phyloP scores from a whole-genome alignment of 1,140 invertebrate species.

The Lordiphosa mommai region DNA sequence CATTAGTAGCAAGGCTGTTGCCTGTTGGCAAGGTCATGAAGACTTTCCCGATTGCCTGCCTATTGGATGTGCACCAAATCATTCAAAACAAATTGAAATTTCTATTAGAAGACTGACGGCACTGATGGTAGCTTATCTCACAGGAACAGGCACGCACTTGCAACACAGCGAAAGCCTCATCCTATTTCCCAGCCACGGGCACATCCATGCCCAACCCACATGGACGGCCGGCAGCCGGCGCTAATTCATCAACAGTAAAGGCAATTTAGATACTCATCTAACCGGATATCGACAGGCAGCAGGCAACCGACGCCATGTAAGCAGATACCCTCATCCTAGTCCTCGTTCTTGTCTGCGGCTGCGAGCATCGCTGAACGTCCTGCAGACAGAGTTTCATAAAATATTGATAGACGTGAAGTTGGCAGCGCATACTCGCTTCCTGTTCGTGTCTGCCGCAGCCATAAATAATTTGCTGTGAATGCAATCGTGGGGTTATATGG shows the following conservation, averaged over 20 bases:
- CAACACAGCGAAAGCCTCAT: not conserved
- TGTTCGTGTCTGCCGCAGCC: constrained; percentile 77
- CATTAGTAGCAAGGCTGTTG: not conserved
- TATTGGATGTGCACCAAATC: constrained; percentile 39
- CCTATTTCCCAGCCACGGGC: constrained; percentile 8
- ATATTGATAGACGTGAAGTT: constrained; percentile 78
- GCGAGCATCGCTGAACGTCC: constrained; percentile 26
- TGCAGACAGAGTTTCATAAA: constrained; percentile 77
- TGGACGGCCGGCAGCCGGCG: constrained; percentile 35
- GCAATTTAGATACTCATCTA: constrained; percentile 78
- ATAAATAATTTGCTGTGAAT: constrained; percentile 78
- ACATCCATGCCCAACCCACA: not conserved
- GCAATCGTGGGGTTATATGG: constrained; percentile 69
- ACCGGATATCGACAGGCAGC: constrained; percentile 73
- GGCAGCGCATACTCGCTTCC: constrained; percentile 71
- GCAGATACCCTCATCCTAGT: constrained; percentile 44
- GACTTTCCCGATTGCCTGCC: constrained; percentile 9
- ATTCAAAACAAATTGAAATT: constrained; percentile 67
- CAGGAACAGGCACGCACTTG: constrained; percentile 26
- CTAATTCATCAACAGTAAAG: constrained; percentile 77
- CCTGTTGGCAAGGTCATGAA: constrained; percentile 15
- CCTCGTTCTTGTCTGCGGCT: constrained; percentile 29
- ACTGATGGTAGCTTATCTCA: constrained; percentile 56
- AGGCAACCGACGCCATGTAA: constrained; percentile 40
- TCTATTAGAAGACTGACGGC: constrained; percentile 27